phyloP scores from a whole-genome alignment of 2,888 invertebrate species.

The Heteromurus nitidus region DNA sequence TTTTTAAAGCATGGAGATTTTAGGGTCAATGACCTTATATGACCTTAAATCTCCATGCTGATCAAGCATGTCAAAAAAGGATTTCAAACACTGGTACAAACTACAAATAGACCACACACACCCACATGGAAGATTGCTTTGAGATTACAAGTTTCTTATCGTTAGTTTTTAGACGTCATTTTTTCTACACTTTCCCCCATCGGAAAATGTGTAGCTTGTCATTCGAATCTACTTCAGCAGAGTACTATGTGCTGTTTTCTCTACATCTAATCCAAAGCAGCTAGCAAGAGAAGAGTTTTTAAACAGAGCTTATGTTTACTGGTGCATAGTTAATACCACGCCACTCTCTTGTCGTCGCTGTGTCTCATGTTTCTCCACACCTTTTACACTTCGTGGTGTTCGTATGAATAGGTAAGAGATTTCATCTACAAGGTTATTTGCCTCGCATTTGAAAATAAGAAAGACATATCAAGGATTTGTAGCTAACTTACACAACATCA shows the following conservation, averaged over 20 bases:
- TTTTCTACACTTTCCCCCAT: not conserved
- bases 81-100: too few relatives aligned
- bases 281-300: not conserved
- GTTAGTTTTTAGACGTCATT: not conserved
- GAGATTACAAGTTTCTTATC: conserved; percentile 13
- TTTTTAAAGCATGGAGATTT: too few relatives aligned
- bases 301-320: conserved; percentile 22
- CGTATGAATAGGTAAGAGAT: not conserved
- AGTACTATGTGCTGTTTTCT: too few relatives aligned
- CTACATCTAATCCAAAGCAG: not conserved
- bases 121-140: too few relatives aligned
- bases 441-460: not conserved
- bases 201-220: not conserved
- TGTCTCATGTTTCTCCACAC: conserved; percentile 23
- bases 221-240: too few relatives aligned
- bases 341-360: conserved; percentile 8
- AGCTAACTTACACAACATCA: not conserved
- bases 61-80: too few relatives aligned
- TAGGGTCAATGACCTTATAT: too few relatives aligned
- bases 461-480: not conserved
- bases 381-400: not conserved
- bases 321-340: conserved; percentile 25
- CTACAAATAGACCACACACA: too few relatives aligned
- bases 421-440: not conserved
- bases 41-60: too few relatives aligned